Base-by-base conservation (phyloP, 2,797 vertebrate genomes). In the Platyrinchus mystaceus region DNA sequence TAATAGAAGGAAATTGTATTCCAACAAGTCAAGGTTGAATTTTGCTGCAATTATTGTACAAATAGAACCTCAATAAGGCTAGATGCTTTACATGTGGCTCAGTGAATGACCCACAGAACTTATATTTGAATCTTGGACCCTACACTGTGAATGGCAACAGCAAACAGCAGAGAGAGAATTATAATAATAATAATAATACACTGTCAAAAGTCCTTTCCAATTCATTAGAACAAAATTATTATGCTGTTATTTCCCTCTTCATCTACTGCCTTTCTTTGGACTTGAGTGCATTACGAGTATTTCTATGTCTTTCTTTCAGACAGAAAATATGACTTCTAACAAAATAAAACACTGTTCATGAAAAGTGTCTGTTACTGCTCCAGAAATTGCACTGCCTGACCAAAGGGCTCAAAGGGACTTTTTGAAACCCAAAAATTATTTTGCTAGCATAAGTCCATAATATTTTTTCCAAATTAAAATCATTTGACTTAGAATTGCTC, bases 401-500 rank as follows among this genome's bases (percentile, higher is more conserved):
- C 10, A 23, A 87, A 93, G 74, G 4, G 0, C 4, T 8, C 7
- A 9, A 50, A 67, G 10, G 34, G 22, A 32, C 20, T 39, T 41
- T 53, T 64, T n/a, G 23, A 70, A 77, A 73, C 3, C 28, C 27
- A 63, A 77, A 56, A 70, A 50, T 50, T 4, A 60, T 84, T 87
- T 46, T 2, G 22, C 55, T 56, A 56, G 0, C 9, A 56, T 64
- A 69, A 75, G 77, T 68, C 12, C 26, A 60, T 24, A 14, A 30
- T 53, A 39, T 30, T 46, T 5, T 75, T 89, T 84, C 71, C 26
- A 76, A 52, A 79, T 36, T 2, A 47, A 79, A 77, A 46, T 56
- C 0, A 3, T 74, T 73, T 10, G 0, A 26, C n/a, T 53, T 58
- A 24, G 23, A 47, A 34, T 66, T 58, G 7, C 26, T 18, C 5